Evolutionary conservation across 2,797 vertebrate species (phyloP).

Genomic region (Ceryle rudis): DNA sequence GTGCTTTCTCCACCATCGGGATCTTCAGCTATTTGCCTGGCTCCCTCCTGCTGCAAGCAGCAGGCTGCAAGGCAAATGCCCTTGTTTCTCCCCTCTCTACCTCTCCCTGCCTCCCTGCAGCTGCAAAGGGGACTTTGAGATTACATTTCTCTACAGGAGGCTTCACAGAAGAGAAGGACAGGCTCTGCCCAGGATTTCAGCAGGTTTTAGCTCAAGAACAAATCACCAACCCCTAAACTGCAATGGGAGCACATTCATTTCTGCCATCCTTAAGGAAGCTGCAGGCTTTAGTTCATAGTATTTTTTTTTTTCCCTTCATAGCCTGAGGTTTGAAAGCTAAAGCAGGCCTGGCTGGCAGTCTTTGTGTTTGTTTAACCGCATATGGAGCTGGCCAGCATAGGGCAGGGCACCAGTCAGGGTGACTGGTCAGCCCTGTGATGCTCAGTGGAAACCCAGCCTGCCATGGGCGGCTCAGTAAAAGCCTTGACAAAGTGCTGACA

Average conservation of each 20-base stretch:
- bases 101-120: not conserved
- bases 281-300: not conserved
- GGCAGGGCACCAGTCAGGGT: not conserved
- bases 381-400: not conserved
- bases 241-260: not conserved
- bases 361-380: not conserved
- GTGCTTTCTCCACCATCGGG: not conserved
- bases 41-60: not conserved
- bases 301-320: not conserved
- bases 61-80: not conserved
- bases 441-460: not conserved
- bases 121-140: not conserved
- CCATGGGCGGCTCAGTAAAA: not conserved
- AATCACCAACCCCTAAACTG: not conserved
- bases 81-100: not conserved
- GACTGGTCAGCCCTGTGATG: not conserved
- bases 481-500: rapidly evolving
- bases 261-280: not conserved
- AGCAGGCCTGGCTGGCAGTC: not conserved
- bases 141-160: not conserved
- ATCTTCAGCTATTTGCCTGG: not conserved
- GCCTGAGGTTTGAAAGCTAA: not conserved
- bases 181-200: not conserved
- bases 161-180: not conserved
- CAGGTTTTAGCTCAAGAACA: not conserved